A percentile compares a stretch with the other conserved stretches of the same genome.
phyloP scores from a whole-genome alignment of 2,797 vertebrate genomes.

The Saxicola maurus region DNA sequence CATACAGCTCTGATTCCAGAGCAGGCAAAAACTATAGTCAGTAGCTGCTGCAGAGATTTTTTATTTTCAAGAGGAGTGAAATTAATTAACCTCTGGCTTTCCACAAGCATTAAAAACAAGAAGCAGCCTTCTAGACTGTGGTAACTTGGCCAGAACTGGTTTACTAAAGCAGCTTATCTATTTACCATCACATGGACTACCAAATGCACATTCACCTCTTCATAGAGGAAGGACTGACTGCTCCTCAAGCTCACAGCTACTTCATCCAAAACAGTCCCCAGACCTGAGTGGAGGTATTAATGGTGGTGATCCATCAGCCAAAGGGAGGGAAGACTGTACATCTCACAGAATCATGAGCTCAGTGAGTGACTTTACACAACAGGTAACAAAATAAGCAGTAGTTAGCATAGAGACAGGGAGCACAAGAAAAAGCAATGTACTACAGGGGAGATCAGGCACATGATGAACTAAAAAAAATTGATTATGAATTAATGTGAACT shows the following conservation, averaged over 20 bases:
- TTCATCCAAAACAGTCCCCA: background rate
- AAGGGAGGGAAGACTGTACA: background rate
- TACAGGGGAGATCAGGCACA: background rate
- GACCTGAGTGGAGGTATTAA: background rate
- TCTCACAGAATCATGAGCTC: background rate
- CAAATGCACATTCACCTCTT: background rate
- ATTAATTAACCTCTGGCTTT: slow-evolving; percentile 2
- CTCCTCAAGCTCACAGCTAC: accelerated
- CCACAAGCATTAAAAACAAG: background rate
- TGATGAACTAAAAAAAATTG: background rate
- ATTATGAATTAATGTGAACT: background rate
- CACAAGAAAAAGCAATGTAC: background rate
- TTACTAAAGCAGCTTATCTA: background rate
- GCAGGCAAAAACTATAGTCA: background rate
- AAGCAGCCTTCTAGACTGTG: background rate
- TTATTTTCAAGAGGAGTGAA: background rate
- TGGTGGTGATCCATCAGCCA: background rate
- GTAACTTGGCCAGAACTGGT: background rate
- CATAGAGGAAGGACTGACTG: background rate
- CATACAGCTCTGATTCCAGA: background rate
- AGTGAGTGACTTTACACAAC: background rate
- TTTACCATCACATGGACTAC: background rate
- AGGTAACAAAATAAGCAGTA: background rate
- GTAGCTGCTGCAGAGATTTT: background rate
- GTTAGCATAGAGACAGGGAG: background rate